A percentile compares a stretch with the other conserved stretches of the same genome.
phyloP scores from a whole-genome alignment of 1,140 invertebrate species.

The Drosophila ironensis region DNA sequence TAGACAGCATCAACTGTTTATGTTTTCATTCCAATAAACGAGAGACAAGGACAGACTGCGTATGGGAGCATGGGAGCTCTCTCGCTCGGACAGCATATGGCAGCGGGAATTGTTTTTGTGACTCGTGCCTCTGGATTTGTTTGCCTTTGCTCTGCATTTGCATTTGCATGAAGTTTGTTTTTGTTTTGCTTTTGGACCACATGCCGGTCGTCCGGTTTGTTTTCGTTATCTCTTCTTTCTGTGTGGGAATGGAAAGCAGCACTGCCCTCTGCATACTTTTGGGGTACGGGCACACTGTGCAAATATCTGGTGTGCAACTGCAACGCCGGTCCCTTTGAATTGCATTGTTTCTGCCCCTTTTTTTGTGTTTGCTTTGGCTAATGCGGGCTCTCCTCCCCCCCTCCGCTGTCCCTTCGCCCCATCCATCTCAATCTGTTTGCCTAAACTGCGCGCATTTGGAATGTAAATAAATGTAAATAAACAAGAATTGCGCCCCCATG shows the following conservation, averaged over 20 bases:
- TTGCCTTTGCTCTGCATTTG: slow-evolving; percentile 35
- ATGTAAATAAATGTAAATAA: slow-evolving; percentile 77
- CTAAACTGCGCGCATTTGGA: slow-evolving; percentile 66
- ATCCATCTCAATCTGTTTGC: slow-evolving; percentile 32
- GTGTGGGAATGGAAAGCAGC: slow-evolving; percentile 9
- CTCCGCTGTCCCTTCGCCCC: background rate
- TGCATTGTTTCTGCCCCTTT: slow-evolving; percentile 36
- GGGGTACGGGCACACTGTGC: slow-evolving; percentile 49
- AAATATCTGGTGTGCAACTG: slow-evolving; percentile 45
- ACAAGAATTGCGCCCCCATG: slow-evolving; percentile 68
- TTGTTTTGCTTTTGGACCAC: slow-evolving; percentile 37
- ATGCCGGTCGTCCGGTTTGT: slow-evolving; percentile 64
- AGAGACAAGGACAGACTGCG: slow-evolving; percentile 5
- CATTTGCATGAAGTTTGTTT: slow-evolving; percentile 35
- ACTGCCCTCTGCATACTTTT: slow-evolving; percentile 70
- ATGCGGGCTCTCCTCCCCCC: slow-evolving; percentile 30
- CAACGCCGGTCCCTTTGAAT: slow-evolving; percentile 49
- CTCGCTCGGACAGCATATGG: too few species aligned
- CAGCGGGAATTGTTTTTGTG: slow-evolving; percentile 2
- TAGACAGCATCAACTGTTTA: slow-evolving; percentile 56
- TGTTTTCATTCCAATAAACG: slow-evolving; percentile 58
- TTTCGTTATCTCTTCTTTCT: slow-evolving; percentile 68
- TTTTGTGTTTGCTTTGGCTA: slow-evolving; percentile 51
- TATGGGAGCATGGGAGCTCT: slow-evolving; percentile 1
- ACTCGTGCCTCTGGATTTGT: slow-evolving; percentile 11